A percentile compares a stretch with the other conserved stretches of the same genome.
These are phyloP conservation scores for Oostethus manadensis DNA, from an alignment of 2,113 vertebrate genomes.

Conservation along the genomic window DNA sequence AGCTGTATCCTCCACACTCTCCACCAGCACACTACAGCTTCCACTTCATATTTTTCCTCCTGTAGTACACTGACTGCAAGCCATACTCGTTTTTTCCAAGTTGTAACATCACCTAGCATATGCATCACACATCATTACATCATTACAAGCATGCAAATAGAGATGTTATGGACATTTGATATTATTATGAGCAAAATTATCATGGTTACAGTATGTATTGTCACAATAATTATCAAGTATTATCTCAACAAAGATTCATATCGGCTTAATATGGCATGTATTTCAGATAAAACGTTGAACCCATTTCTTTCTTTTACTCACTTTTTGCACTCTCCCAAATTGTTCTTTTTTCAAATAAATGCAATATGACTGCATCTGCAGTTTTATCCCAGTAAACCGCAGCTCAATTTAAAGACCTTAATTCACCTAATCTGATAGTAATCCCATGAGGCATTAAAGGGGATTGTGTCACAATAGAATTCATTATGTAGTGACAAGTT, in stretches of 20 bases:
- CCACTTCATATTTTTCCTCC: slow-evolving; percentile 26
- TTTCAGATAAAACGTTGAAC: slow-evolving; percentile 32
- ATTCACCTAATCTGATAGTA: slow-evolving; percentile 70
- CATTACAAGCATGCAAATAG: no score
- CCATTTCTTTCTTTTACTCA: slow-evolving; percentile 30
- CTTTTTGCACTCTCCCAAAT: slow-evolving; percentile 15
- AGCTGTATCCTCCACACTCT: slow-evolving; percentile 37
- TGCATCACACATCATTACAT: no score
- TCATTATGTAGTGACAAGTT: slow-evolving; percentile 55
- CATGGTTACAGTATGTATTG: no score
- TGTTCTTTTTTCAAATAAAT: slow-evolving; percentile 37
- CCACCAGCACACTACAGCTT: slow-evolving; percentile 22
- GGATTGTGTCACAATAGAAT: slow-evolving; percentile 61
- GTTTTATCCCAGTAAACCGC: slow-evolving; percentile 61
- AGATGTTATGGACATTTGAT: no score
- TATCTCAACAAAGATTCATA: no score
- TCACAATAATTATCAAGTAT: no score
- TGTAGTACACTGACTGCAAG: slow-evolving; percentile 22
- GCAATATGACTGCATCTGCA: slow-evolving; percentile 43
- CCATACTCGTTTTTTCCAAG: background rate
- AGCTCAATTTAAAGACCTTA: slow-evolving; percentile 66
- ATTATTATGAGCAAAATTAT: no score
- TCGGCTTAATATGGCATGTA: no score
- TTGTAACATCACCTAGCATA: slow-evolving; percentile 15
- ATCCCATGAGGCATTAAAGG: slow-evolving; percentile 59